Evolutionary conservation across 2,797 vertebrate species (phyloP).

Genomic region (Halcyon badia): DNA sequence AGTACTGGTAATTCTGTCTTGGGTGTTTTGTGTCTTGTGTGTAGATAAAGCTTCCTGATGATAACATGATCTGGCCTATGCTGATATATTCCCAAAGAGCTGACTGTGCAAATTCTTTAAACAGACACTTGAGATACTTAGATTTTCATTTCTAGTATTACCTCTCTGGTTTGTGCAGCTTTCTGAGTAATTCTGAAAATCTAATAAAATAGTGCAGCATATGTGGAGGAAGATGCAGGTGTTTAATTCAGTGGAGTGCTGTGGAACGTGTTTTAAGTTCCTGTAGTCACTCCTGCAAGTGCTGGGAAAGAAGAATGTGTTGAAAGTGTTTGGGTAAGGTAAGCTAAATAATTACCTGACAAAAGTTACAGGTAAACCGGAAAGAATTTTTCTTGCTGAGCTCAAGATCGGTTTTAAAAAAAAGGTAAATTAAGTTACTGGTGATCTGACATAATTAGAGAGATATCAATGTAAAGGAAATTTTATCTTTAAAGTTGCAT

Average conservation of each 20-base stretch:
- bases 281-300: neutral
- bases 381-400: neutral
- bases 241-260: neutral
- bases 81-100: neutral
- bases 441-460: neutral
- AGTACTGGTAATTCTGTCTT: slow-evolving; percentile 62
- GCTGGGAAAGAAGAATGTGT: neutral
- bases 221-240: neutral
- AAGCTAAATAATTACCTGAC: neutral
- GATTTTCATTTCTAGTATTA: neutral
- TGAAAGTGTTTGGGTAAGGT: neutral
- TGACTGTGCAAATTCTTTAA: neutral
- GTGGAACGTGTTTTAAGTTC: neutral
- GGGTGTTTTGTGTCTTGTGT: neutral
- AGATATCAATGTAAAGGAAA: neutral
- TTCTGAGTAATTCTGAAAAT: neutral
- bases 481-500: neutral
- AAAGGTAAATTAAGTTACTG: neutral
- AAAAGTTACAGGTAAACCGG: neutral
- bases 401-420: neutral
- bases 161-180: neutral
- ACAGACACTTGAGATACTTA: neutral
- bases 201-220: neutral
- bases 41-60: neutral
- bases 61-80: neutral